phyloP scores from a whole-genome alignment of 2,888 invertebrate species.

The Brassicogethes aeneus region DNA sequence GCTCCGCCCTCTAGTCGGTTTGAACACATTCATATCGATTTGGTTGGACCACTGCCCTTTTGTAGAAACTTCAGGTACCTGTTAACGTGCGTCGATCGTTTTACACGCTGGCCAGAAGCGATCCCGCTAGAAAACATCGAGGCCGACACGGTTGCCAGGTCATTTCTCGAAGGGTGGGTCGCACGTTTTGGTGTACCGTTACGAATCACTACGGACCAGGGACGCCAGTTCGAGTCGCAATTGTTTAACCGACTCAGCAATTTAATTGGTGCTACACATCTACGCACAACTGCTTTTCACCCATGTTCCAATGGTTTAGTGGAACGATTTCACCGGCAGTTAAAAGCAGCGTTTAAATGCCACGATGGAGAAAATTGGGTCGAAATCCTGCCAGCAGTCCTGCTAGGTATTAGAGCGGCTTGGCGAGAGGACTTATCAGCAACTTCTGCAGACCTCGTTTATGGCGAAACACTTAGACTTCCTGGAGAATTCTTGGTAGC shows the following conservation, averaged over 20 bases:
- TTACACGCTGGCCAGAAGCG: slow-evolving; percentile 16
- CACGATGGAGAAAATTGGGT: slow-evolving; percentile 22
- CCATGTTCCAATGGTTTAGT: slow-evolving; percentile 33
- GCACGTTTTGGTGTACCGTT: slow-evolving; percentile 35
- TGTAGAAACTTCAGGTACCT: slow-evolving; percentile 14
- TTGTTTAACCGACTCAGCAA: slow-evolving; percentile 21
- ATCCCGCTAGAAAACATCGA: slow-evolving; percentile 10
- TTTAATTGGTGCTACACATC: slow-evolving; percentile 17
- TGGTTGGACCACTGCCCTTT: slow-evolving; percentile 22
- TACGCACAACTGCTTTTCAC: slow-evolving; percentile 30
- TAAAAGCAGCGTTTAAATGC: slow-evolving; percentile 25
- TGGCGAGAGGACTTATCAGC: slow-evolving; percentile 26
- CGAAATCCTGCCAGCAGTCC: slow-evolving; percentile 25
- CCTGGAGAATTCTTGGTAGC: slow-evolving; percentile 18
- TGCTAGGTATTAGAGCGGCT: slow-evolving; percentile 27
- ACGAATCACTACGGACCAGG: slow-evolving; percentile 28
- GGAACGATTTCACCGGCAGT: slow-evolving; percentile 23
- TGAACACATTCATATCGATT: slow-evolving; percentile 29
- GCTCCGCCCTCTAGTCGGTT: slow-evolving; percentile 23
- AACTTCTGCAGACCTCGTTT: slow-evolving; percentile 29
- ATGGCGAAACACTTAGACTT: slow-evolving; percentile 24
- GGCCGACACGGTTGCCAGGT: slow-evolving; percentile 23
- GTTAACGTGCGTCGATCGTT: slow-evolving; percentile 14
- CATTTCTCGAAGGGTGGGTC: slow-evolving; percentile 34
- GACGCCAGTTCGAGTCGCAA: slow-evolving; percentile 27